Conservation (phyloP, 2,888 invertebrate species). For the Noctua fimbriata region DNA sequence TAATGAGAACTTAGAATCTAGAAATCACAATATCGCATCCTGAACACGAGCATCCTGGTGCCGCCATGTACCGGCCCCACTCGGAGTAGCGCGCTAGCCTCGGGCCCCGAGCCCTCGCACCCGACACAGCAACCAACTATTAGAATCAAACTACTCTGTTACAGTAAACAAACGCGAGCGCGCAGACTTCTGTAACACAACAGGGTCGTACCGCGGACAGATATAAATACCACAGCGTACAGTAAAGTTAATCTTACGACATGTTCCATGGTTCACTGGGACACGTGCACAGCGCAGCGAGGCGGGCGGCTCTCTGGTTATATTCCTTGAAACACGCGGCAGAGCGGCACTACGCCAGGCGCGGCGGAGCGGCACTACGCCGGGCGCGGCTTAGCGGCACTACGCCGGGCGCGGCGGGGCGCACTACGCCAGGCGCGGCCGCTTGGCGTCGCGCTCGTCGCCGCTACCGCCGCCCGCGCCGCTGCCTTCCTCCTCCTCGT, state of each 20-base stretch:
- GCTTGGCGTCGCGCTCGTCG: slow-evolving; percentile 92
- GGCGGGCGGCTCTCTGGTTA: slow-evolving; percentile 75
- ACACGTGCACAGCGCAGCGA: slow-evolving; percentile 76
- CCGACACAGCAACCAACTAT: slow-evolving; percentile 28
- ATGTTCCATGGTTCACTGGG: slow-evolving; percentile 74
- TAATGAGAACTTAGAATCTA: slow-evolving; percentile 63
- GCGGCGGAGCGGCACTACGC: slow-evolving; percentile 13
- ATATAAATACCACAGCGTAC: slow-evolving; percentile 60
- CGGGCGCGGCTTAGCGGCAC: slow-evolving; percentile 21
- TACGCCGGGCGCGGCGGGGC: slow-evolving; percentile 78
- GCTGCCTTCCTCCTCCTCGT: slow-evolving; percentile 95
- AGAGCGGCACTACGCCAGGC: slow-evolving; percentile 21
- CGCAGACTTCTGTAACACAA: slow-evolving; percentile 15
- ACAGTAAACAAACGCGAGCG: slow-evolving; percentile 16
- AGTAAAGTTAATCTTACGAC: slow-evolving; percentile 66
- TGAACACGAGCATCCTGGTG: slow-evolving; percentile 25
- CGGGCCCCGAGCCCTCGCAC: slow-evolving; percentile 36
- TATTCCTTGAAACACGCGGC: slow-evolving; percentile 83
- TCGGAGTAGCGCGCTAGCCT: slow-evolving; percentile 13
- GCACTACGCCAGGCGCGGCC: slow-evolving; percentile 91
- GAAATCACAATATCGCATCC: slow-evolving; percentile 59
- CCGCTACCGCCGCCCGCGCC: slow-evolving; percentile 62
- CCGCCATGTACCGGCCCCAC: slow-evolving; percentile 37
- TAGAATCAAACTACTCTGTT: slow-evolving; percentile 43
- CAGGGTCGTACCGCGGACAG: slow-evolving; percentile 55